phyloP scores from a whole-genome alignment of 2,797 vertebrate species.

The Mus minutoides region DNA sequence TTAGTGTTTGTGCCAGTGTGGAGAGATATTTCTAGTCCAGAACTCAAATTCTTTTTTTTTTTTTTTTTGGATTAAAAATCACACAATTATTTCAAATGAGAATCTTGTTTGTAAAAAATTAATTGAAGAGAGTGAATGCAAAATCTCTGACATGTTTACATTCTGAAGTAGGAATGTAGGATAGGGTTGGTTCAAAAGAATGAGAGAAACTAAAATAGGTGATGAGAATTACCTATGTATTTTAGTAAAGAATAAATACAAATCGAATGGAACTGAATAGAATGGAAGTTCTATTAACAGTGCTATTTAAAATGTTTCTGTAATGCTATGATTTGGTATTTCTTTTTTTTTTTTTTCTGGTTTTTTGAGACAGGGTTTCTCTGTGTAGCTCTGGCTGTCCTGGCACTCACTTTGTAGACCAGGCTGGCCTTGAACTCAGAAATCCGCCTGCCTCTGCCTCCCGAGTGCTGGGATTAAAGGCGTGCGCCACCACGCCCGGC shows the following conservation, averaged over 20 bases:
- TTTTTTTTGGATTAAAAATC: slow-evolving; percentile 65
- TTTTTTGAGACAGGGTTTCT: no score
- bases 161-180: not conserved
- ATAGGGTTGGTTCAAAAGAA: not conserved
- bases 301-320: not conserved
- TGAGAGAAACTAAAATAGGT: not conserved
- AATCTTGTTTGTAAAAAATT: slow-evolving; percentile 45
- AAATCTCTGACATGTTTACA: slow-evolving; percentile 5
- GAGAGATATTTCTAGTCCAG: slow-evolving; percentile 55
- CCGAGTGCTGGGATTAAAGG: no score
- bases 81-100: slow-evolving; percentile 64
- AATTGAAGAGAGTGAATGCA: not conserved
- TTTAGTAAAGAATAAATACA: slow-evolving; percentile 55
- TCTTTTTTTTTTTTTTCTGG: no score
- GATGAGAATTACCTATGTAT: not conserved
- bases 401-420: no score
- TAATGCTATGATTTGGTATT: slow-evolving; percentile 37
- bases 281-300: not conserved
- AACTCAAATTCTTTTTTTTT: slow-evolving; percentile 29
- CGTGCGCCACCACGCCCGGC: no score
- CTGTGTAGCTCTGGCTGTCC: no score
- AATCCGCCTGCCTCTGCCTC: no score
- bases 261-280: not conserved
- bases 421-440: no score
- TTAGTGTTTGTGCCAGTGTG: slow-evolving; percentile 64